Conservation (phyloP, 1,140 invertebrate genomes). For the Aphelenchoides besseyi region DNA sequence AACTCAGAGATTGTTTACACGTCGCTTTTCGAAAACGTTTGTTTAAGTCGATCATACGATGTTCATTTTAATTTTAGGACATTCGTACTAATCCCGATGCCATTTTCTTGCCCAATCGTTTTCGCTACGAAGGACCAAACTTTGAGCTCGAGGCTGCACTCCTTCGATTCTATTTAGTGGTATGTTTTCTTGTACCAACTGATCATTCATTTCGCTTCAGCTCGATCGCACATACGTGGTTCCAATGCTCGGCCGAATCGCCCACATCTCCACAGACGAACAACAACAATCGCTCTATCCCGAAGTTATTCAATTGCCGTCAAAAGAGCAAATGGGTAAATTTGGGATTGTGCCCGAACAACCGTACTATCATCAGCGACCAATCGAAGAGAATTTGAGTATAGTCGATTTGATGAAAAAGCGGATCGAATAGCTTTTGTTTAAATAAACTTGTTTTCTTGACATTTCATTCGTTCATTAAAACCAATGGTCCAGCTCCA, state of each 20-base stretch:
- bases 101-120: conserved; percentile 42
- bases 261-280: conserved; percentile 56
- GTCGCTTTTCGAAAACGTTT: conserved; percentile 38
- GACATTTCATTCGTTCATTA: no score
- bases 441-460: no score
- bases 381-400: background rate
- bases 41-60: conserved; percentile 26
- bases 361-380: conserved; percentile 18
- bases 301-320: conserved; percentile 23
- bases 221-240: conserved; percentile 44
- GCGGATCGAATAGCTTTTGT: no score
- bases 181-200: conserved; percentile 28
- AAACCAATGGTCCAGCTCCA: no score
- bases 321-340: conserved; percentile 33
- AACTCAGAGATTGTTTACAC: conserved; percentile 42
- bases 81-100: conserved; percentile 37
- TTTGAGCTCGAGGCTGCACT: conserved; percentile 55
- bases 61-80: conserved; percentile 35
- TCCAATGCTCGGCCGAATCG: conserved; percentile 56
- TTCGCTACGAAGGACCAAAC: conserved; percentile 46
- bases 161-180: conserved; percentile 57
- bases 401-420: background rate
- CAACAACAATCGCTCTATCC: conserved; percentile 35
- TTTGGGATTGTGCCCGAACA: conserved; percentile 34
- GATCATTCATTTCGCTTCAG: conserved; percentile 35